Evolutionary conservation across 2,888 invertebrate species (phyloP), one percentile per base, ranked within the genome.

Genomic region (Nemapogon koenigi): DNA sequence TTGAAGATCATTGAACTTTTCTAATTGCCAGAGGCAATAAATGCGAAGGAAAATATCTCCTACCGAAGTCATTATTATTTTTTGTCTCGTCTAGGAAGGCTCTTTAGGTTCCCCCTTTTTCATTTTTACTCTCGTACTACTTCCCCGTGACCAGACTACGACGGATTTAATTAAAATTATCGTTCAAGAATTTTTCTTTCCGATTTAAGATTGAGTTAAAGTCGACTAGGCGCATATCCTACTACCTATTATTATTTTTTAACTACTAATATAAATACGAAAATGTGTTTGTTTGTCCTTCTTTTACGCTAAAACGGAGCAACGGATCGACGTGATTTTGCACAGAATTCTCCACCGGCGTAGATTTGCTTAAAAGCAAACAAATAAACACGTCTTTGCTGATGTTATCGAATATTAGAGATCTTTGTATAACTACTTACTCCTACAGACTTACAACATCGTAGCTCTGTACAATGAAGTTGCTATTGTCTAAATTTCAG

Each of bases 131-230:
- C 49, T 52, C 49, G 48, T 45, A 48, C n/a, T n/a, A n/a, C n/a
- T n/a, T n/a, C 43, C 35, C 51, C 50, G 49, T 54, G 53, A 55
- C 57, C 50, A 46, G 52, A 48, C 46, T 49, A 42, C 51, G 55
- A 53, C 53, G 49, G 50, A 52, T 51, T 26, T 31, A 33, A 33
- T 33, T 38, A 28, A 38, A 38, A 22, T 25, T 25, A n/a, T n/a
- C n/a, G n/a, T n/a, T n/a, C n/a, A n/a, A 33, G 19, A 14, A 19
- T 33, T 33, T 31, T 28, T 28, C 31, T 27, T 27, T 14, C 27
- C 17, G 16, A 16, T 15, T 36, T 26, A n/a, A 11, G 6, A n/a
- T n/a, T 57, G 70, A 73, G 72, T 75, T 75, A 72, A 64, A 62
- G 57, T 47, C 51, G 59, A 53, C 60, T 67, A 28, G 15, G 15